A percentile compares a stretch with the other conserved stretches of the same genome.
These are phyloP conservation scores for Zaprionus tsacasi DNA, from an alignment of 1,140 invertebrate genomes.

Conservation along the genomic window DNA sequence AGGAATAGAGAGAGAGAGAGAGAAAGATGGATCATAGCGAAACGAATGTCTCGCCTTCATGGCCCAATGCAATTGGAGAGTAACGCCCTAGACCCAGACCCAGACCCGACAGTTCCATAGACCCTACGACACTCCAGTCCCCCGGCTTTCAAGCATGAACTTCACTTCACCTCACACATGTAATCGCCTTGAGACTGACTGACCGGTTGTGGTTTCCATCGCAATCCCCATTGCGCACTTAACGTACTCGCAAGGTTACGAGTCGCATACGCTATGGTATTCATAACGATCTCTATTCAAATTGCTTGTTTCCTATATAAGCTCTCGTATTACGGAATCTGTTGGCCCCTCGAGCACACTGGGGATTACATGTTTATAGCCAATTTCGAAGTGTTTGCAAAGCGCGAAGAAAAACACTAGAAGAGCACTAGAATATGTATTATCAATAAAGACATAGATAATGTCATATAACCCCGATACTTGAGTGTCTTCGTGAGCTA, in stretches of 20 bases:
- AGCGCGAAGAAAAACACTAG: slow-evolving; percentile 29
- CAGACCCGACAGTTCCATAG: slow-evolving; percentile 21
- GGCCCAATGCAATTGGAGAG: slow-evolving; percentile 46
- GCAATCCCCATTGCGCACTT: slow-evolving; percentile 59
- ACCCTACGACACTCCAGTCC: not conserved
- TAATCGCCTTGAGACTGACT: slow-evolving; percentile 67
- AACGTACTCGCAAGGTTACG: slow-evolving; percentile 60
- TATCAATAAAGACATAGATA: not conserved
- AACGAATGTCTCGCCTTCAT: slow-evolving; percentile 51
- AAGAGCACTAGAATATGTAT: slow-evolving; percentile 10
- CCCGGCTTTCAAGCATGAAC: slow-evolving; percentile 55
- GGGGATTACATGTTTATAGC: slow-evolving; percentile 18
- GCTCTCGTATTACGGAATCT: slow-evolving; percentile 7
- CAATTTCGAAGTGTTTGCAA: slow-evolving; percentile 19
- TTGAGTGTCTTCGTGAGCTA: slow-evolving; percentile 8
- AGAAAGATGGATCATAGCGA: not conserved
- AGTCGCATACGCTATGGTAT: slow-evolving; percentile 30
- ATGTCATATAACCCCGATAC: slow-evolving; percentile 23
- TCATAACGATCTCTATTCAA: slow-evolving; percentile 38
- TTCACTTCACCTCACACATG: slow-evolving; percentile 47
- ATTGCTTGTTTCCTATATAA: slow-evolving; percentile 33
- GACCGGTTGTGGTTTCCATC: slow-evolving; percentile 65
- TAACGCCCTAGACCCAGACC: slow-evolving; percentile 63
- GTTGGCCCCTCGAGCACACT: not conserved
- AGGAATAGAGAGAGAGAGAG: not conserved